Conservation (phyloP, 2,113 vertebrate genomes). For the Rhea americana region DNA sequence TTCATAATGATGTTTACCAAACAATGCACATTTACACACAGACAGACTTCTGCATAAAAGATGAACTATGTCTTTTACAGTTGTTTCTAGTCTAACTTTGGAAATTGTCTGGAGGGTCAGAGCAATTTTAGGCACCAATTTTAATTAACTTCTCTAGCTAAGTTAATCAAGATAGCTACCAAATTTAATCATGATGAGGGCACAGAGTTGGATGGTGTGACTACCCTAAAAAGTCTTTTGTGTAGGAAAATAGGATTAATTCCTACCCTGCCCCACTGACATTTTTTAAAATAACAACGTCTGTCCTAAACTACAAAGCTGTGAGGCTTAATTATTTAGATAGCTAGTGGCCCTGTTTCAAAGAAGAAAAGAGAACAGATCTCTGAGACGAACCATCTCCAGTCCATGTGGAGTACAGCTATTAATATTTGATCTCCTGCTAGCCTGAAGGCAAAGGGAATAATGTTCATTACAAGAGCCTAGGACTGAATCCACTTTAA, state of each 20-base stretch:
- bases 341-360: conserved; percentile 54
- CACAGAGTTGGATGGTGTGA: background rate
- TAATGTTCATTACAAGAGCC: conserved; percentile 45
- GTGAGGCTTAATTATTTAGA: conserved; percentile 61
- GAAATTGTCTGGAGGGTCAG: conserved; percentile 42
- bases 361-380: conserved; percentile 42
- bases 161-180: conserved; percentile 59
- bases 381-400: conserved; percentile 10
- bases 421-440: conserved; percentile 67
- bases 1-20: accelerated
- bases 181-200: conserved; percentile 10
- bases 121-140: conserved; percentile 24
- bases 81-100: background rate
- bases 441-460: conserved; percentile 57
- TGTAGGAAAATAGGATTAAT: background rate
- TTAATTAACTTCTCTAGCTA: conserved; percentile 63
- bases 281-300: conserved; percentile 49
- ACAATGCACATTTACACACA: accelerated
- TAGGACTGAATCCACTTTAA: conserved; percentile 5
- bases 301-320: conserved; percentile 48
- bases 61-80: background rate
- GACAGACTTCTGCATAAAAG: background rate
- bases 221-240: background rate
- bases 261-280: conserved; percentile 53
- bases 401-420: conserved; percentile 32